Evolutionary conservation across 2,113 vertebrate genomes (phyloP), one percentile per base, ranked within the genome.

Genomic region (Cromileptes altivelis): DNA sequence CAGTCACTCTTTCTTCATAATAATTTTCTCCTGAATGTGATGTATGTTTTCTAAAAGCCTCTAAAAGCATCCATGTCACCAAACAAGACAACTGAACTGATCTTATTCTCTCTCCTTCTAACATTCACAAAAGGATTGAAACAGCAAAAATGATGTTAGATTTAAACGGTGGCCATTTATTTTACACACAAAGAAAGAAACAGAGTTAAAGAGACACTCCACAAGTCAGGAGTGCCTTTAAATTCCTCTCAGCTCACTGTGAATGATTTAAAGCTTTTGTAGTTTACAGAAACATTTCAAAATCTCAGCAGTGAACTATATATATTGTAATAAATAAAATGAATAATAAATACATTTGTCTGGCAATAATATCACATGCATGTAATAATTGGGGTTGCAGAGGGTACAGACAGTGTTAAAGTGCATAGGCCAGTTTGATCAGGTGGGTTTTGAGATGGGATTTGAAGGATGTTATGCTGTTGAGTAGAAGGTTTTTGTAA

Each of bases 271-370:
- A 37, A 37, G 33, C 33, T 37, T 37, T 37, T 37, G 33, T 37
- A 37, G 33, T 37, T 37, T 37, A 7, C 33, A 37, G 33, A 37
- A 37, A 37, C 33, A 37, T 37, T 8, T 37, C 33, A 37, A 37
- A 37, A 37, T 37, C 33, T 37, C 33, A 37, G 33, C 42, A 67
- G 65, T 65, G 40, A 65, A 50, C 27, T n/a, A 11, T 23, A 50
- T 33, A 30, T 17, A 30, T 77, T 53, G 2, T 57, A 72, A 73
- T 77, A 82, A 86, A 86, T 69, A 87, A 33, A 1, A 80, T 30
- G 0, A 78, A 65, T 18, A 80, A 70, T 78, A 81, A 72, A 78
- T 81, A 57, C 4, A 72, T 8, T 56, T 57, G 2, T 70, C 25
- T 27, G 4, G 45, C 45, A 4, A 25, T 45, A 71, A 40, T 75